Percentiles rank a stretch among this genome's conserved stretches.
Conservation (phyloP, 1,140 invertebrate species). For the Macrotrachela quadricornifera region DNA sequence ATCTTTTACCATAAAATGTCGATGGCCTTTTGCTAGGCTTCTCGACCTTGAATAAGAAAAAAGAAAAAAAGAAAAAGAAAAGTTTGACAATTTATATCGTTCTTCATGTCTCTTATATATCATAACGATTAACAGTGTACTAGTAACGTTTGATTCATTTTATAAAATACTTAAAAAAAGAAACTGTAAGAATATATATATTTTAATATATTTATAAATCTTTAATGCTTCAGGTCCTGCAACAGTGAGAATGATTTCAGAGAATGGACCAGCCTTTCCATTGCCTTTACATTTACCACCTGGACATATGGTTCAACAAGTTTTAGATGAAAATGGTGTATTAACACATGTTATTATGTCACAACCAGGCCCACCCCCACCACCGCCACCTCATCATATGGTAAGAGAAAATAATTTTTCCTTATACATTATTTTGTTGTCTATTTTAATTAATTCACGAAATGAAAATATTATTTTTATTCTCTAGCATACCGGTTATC, state of each 20-base stretch:
- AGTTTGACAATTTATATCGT: too few species aligned
- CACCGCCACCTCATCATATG: constrained; percentile 37
- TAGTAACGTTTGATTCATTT: too few species aligned
- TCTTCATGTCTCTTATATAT: too few species aligned
- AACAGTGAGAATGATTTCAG: constrained; percentile 60
- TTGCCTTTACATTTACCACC: constrained; percentile 55
- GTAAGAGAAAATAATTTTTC: not conserved
- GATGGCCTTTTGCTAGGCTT: too few species aligned
- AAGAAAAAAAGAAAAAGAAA: too few species aligned
- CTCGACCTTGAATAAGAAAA: too few species aligned
- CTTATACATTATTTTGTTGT: too few species aligned
- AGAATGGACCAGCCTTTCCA: constrained; percentile 48
- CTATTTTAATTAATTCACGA: too few species aligned
- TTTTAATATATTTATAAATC: not conserved
- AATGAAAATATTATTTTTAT: not conserved
- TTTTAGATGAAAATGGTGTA: constrained; percentile 63
- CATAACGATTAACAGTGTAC: too few species aligned
- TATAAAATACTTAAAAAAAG: too few species aligned
- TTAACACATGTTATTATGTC: constrained; percentile 61
- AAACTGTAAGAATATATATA: too few species aligned
- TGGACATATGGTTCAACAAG: constrained; percentile 65
- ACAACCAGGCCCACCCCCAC: constrained; percentile 40
- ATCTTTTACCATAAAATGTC: too few species aligned
- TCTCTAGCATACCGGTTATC: not conserved
- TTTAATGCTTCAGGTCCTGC: constrained; percentile 38